These are phyloP conservation scores for Danio rerio DNA, from an alignment of 2,113 vertebrate species.

Conservation along the genomic window GRCz12tu NC_133195.1:31651501-31652000, in stretches of 20 bases:
- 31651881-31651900: slow-evolving; percentile 1
- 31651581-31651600: not conserved
- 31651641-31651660: not conserved
- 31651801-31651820: not conserved
- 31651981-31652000: no score
- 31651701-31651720: not conserved
- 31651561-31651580: slow-evolving; percentile 1
- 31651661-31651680: not conserved
- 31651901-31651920: not conserved
- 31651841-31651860: slow-evolving; percentile 1
- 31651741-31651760: no score
- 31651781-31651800: not conserved
- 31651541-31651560: slow-evolving; percentile 35
- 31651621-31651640: no score
- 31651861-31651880: not conserved
- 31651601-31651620: not conserved
- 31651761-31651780: not conserved
- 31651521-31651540: slow-evolving; percentile 10
- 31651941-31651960: slow-evolving; percentile 4
- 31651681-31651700: not conserved
- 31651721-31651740: not conserved
- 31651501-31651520: not conserved
- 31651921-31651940: not conserved
- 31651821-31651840: not conserved
- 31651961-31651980: not conserved